Percentiles rank a stretch among this genome's conserved stretches.
phyloP scores from a whole-genome alignment of 2,113 vertebrate species.

The Prunella himalayana region DNA sequence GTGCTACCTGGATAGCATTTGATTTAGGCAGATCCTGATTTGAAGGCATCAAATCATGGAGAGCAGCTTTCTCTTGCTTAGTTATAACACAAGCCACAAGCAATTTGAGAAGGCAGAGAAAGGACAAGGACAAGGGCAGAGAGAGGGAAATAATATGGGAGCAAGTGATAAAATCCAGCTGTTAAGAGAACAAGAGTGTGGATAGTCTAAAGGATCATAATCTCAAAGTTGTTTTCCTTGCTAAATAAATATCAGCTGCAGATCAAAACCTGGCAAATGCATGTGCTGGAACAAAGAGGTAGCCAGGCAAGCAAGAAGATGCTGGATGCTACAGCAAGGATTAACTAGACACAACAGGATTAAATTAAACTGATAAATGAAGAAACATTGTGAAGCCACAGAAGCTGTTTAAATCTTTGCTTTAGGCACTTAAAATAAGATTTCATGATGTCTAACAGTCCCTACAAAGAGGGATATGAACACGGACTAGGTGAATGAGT shows the following conservation, averaged over 20 bases:
- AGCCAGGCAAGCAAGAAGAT: background rate
- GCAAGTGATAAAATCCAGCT: background rate
- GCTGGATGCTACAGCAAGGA: background rate
- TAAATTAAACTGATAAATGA: background rate
- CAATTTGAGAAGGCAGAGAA: background rate
- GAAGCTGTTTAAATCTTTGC: background rate
- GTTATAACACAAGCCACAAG: background rate
- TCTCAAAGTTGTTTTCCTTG: background rate
- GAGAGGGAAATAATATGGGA: background rate
- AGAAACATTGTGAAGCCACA: background rate
- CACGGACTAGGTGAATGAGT: background rate
- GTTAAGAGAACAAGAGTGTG: background rate
- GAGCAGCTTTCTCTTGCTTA: background rate
- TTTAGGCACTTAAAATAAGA: background rate
- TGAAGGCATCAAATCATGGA: background rate
- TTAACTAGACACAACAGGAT: background rate
- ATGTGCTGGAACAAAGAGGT: background rate
- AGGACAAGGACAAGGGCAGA: background rate
- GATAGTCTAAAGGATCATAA: background rate
- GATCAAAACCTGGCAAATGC: background rate
- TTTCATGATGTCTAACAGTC: background rate
- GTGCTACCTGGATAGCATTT: background rate
- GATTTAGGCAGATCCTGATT: background rate
- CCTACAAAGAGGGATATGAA: background rate
- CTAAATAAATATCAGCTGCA: background rate